phyloP scores from a whole-genome alignment of 2,888 invertebrate species.

The Anoplius nigerrimus region DNA sequence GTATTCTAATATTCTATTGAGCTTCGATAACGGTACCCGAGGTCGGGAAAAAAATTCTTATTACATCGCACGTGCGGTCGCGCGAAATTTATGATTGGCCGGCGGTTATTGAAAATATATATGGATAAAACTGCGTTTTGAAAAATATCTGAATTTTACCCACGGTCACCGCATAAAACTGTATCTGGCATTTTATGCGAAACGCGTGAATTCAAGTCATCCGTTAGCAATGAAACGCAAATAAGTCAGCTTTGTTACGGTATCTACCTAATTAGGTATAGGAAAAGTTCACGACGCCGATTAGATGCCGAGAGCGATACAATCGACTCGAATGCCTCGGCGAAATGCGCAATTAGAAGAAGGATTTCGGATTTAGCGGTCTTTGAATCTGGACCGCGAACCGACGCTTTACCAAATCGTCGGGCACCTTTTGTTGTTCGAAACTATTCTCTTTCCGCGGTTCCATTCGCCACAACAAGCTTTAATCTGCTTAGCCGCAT shows the following conservation, averaged over 20 bases:
- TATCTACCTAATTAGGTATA: background rate
- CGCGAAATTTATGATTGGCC: constrained; percentile 26
- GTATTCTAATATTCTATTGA: constrained; percentile 33
- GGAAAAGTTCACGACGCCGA: too few relatives aligned
- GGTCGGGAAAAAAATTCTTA: constrained; percentile 12
- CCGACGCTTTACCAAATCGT: constrained; percentile 43
- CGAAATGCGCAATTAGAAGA: constrained; percentile 19
- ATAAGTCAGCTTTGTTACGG: background rate
- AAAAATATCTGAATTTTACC: constrained; percentile 22
- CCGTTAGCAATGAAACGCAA: background rate
- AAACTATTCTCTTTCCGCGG: constrained; percentile 47
- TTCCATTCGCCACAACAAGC: constrained; percentile 56
- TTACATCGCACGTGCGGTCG: constrained; percentile 36
- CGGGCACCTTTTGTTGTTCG: constrained; percentile 44
- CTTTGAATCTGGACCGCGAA: constrained; percentile 18
- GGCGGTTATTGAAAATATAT: constrained; percentile 37
- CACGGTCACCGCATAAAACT: too few relatives aligned
- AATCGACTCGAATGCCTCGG: background rate
- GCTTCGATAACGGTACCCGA: constrained; percentile 27
- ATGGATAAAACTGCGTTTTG: constrained; percentile 42
- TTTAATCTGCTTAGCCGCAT: constrained; percentile 64
- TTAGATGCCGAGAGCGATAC: too few relatives aligned
- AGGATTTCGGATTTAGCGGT: constrained; percentile 13
- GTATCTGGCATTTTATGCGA: too few relatives aligned
- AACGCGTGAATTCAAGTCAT: background rate